Base-by-base conservation (phyloP, 2,888 invertebrate genomes). In the Rotaria magnacalcarata region DNA sequence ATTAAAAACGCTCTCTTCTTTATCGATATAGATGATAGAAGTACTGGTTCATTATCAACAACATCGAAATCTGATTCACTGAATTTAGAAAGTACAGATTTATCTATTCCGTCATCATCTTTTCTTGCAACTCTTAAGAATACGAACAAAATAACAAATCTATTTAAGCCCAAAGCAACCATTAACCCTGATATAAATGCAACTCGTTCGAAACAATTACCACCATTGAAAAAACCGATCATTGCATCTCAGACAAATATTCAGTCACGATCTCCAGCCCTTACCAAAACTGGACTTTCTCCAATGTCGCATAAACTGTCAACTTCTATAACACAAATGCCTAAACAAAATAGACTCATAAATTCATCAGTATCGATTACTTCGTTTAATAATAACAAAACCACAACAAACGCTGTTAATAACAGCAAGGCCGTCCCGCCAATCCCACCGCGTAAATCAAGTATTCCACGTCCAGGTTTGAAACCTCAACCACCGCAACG, bases 401-500 rank as follows among this genome's bases (percentile, higher is more conserved):
- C 5, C n/a, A 24, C 47, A 10, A 24, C 47, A 14, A 47, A 11
- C 24, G 3, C 67, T 8, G 10, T 67, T 34, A 54, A 34, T 34
- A 34, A 19, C 3, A 54, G 21, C 21, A 67, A 67, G 10, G 19
- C 27, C 27, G 67, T 67, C 19, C 67, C 67, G 27, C 67, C 67
- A 14, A 19, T 67, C 5, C 67, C 67, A 14, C 67, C 67, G 27
- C n/a, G 67, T 11, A 67, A 67, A 27, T 67, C 67, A 14, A 67
- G 67, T 67, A 67, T 67, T 5, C 67, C 67, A 21, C 67, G 67
- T 27, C 27, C 67, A 27, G 21, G 14, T 27, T 27, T 27, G n/a
- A 67, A 67, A 27, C 27, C 67, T 27, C 34, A 27, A 67, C 67
- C 67, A 67, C 67, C 67, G 27, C 67, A 67, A 67, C 67, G 67